Conservation (phyloP, 2,888 invertebrate species). For the Encarsia formosa region DNA sequence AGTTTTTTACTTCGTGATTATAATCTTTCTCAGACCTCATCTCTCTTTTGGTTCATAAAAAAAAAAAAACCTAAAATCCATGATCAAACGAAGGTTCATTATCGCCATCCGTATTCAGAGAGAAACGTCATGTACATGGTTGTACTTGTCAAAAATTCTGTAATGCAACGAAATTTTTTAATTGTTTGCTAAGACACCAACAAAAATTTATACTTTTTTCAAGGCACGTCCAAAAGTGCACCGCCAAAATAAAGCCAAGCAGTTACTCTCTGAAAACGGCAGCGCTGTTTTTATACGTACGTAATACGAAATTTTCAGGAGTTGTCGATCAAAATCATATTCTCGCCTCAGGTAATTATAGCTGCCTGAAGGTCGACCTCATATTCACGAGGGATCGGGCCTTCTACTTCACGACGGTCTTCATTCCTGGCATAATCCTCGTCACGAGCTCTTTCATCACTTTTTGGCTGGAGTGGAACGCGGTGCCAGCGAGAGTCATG, state of each 20-base stretch:
- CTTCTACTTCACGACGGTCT: conserved; percentile 95
- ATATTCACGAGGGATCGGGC: conserved; percentile 93
- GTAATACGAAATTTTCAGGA: conserved; percentile 15
- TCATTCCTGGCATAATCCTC: conserved; percentile 93
- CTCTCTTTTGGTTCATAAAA: not conserved
- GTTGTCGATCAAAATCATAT: conserved; percentile 28
- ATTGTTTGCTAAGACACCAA: too few species aligned
- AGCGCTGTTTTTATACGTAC: conserved; percentile 2
- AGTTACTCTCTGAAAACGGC: conserved; percentile 14
- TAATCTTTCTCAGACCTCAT: not conserved
- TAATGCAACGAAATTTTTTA: too few species aligned
- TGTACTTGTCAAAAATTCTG: too few species aligned
- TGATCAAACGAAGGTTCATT: too few species aligned
- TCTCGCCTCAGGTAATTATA: conserved; percentile 76
- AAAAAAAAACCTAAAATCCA: too few species aligned
- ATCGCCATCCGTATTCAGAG: too few species aligned
- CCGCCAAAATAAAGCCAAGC: too few species aligned
- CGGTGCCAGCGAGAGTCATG: conserved; percentile 93
- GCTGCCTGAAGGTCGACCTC: conserved; percentile 89
- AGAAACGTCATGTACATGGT: too few species aligned
- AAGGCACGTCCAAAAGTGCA: too few species aligned
- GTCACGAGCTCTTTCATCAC: conserved; percentile 96
- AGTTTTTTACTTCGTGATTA: not conserved
- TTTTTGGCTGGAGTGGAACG: conserved; percentile 97
- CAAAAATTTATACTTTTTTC: too few species aligned